A percentile compares a stretch with the other conserved stretches of the same genome.
phyloP scores from a whole-genome alignment of 2,797 vertebrate genomes.

The Tamandua tetradactyla region DNA sequence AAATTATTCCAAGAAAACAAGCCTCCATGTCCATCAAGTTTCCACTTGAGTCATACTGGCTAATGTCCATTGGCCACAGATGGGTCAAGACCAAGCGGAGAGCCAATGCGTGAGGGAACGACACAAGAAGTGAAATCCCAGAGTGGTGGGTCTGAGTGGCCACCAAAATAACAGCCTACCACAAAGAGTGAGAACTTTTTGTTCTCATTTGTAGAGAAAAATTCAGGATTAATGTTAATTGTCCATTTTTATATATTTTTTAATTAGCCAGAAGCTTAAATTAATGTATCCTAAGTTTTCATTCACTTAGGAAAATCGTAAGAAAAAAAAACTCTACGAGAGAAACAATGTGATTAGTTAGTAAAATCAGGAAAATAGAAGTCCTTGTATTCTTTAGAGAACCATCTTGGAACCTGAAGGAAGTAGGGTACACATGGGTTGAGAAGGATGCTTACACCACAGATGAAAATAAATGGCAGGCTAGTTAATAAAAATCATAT shows the following conservation, averaged over 20 bases:
- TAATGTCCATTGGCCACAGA: background rate
- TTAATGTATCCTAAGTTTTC: conserved; percentile 5
- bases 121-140: background rate
- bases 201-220: background rate
- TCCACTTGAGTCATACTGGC: background rate
- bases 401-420: background rate
- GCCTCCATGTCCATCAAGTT: background rate
- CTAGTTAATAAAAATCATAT: background rate
- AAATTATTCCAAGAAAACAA: conserved; percentile 18
- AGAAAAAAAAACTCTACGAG: background rate
- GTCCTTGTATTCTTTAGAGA: background rate
- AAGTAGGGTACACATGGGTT: background rate
- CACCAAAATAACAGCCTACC: background rate
- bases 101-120: background rate
- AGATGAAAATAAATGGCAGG: background rate
- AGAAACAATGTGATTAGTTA: background rate
- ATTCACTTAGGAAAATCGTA: conserved; percentile 18
- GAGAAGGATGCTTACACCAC: background rate
- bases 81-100: background rate
- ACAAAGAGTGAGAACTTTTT: background rate
- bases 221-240: background rate
- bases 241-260: background rate
- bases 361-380: conserved; percentile 44
- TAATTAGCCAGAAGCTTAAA: conserved; percentile 41
- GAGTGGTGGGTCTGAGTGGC: background rate